Evolutionary conservation across 2,797 vertebrate species (phyloP).

Genomic region (Pseudomugil gertrudae): DNA sequence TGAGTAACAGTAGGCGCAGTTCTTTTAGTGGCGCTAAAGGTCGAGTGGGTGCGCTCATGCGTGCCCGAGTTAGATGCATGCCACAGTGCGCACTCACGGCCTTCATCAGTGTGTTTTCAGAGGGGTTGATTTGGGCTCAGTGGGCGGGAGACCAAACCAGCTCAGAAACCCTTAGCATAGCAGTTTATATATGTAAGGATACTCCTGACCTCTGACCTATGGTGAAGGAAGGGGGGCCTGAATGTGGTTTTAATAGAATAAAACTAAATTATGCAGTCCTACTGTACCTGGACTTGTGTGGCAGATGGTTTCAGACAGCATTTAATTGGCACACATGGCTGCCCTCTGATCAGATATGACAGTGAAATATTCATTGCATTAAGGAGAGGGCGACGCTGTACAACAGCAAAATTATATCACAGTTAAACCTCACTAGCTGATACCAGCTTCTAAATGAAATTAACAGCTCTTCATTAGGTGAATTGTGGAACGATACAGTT

Average conservation of each 20-base stretch:
- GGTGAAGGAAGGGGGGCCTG: not conserved
- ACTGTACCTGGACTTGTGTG: constrained; percentile 23
- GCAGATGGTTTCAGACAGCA: constrained; percentile 37
- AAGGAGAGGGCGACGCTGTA: constrained; percentile 10
- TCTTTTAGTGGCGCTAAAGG: constrained; percentile 71
- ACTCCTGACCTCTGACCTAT: constrained; percentile 41
- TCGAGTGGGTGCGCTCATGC: constrained; percentile 63
- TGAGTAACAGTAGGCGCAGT: constrained; percentile 37
- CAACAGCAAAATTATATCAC: constrained; percentile 17
- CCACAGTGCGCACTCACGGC: constrained; percentile 13
- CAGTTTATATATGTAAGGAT: not conserved
- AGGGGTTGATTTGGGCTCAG: constrained; percentile 30
- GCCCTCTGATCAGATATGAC: constrained; percentile 52
- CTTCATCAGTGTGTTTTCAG: constrained; percentile 46
- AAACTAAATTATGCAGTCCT: constrained; percentile 25
- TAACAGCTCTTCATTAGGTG: constrained; percentile 63
- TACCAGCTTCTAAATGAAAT: constrained; percentile 53
- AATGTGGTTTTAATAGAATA: constrained; percentile 7
- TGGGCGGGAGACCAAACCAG: constrained; percentile 14
- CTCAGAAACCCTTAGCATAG: constrained; percentile 11
- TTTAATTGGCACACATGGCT: constrained; percentile 27
- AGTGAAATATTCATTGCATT: constrained; percentile 19
- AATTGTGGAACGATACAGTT: constrained; percentile 55
- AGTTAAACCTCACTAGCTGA: constrained; percentile 21
- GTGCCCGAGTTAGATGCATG: constrained; percentile 43